These are phyloP conservation scores for Acrossocheilus fasciatus DNA, from an alignment of 2,797 vertebrate genomes.

Conservation along the genomic window DNA sequence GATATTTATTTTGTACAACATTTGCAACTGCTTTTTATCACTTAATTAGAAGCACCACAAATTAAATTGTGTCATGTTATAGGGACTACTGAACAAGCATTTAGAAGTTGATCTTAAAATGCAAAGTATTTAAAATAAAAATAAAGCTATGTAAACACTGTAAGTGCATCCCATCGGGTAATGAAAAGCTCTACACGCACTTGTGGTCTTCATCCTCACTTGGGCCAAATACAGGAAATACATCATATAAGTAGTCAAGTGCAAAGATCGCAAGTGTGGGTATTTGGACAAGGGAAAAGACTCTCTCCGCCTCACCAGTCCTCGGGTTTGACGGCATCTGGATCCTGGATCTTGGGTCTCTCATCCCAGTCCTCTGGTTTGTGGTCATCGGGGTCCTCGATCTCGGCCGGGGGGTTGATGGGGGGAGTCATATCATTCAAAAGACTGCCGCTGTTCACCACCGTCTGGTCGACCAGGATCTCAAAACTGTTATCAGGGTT, in stretches of 20 bases:
- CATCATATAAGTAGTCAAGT: background rate
- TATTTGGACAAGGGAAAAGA: background rate
- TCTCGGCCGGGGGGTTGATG: conserved; percentile 92
- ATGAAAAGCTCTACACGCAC: background rate
- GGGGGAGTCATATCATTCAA: conserved; percentile 91
- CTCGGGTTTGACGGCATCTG: conserved; percentile 92
- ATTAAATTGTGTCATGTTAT: background rate
- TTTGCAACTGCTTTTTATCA: no score
- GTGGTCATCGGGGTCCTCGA: conserved; percentile 94
- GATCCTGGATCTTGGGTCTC: conserved; percentile 95
- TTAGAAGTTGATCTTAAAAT: background rate
- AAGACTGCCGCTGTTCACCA: conserved; percentile 94
- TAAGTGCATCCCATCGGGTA: no score
- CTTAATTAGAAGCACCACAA: background rate
- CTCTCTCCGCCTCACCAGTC: conserved; percentile 81
- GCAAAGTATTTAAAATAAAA: background rate
- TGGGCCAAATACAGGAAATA: background rate
- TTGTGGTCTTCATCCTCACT: background rate
- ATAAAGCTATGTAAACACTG: background rate
- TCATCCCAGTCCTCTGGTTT: conserved; percentile 99
- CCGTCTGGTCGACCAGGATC: conserved; percentile 91
- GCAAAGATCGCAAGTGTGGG: background rate
- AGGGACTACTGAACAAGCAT: background rate
- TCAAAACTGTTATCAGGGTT: conserved; percentile 97
- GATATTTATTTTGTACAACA: no score